Percentiles rank a stretch among this genome's conserved stretches.
These are phyloP conservation scores for Polyploca ridens DNA, from an alignment of 2,888 invertebrate species.

Conservation along the genomic window DNA sequence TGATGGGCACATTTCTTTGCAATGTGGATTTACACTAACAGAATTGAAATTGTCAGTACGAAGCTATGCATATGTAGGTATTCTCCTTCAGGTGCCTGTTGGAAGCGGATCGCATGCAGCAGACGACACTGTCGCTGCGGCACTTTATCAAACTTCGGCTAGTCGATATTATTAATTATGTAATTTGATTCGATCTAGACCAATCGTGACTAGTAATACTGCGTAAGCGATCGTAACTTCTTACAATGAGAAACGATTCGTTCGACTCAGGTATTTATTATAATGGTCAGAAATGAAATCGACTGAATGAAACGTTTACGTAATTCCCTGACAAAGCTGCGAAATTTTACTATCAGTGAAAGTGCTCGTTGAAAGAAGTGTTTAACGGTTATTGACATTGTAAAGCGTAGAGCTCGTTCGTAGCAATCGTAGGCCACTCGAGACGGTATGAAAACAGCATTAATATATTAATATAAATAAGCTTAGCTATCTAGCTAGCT, in stretches of 20 bases:
- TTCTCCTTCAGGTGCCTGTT: no score
- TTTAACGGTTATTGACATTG: slow-evolving; percentile 52
- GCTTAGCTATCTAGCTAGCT: no score
- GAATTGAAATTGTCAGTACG: no score
- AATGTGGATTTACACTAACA: background rate
- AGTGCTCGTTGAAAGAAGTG: slow-evolving; percentile 57
- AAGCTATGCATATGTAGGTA: background rate
- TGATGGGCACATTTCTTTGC: slow-evolving; percentile 16
- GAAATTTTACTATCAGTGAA: slow-evolving; percentile 69
- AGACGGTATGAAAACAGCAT: background rate
- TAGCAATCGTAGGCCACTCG: background rate
- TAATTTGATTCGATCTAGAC: background rate
- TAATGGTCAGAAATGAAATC: slow-evolving; percentile 54
- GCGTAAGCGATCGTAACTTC: slow-evolving; percentile 23
- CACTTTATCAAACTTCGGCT: background rate
- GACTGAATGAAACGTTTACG: slow-evolving; percentile 56
- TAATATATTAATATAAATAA: no score
- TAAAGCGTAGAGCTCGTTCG: background rate
- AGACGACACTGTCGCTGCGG: no score
- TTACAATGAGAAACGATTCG: slow-evolving; percentile 20
- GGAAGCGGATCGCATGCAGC: no score
- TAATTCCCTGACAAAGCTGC: slow-evolving; percentile 56
- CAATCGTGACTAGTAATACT: slow-evolving; percentile 18
- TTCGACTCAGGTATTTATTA: slow-evolving; percentile 22
- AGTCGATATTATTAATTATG: background rate